Base-by-base conservation (phyloP, 2,888 invertebrate genomes). In the Eupithecia dodoneata region DNA sequence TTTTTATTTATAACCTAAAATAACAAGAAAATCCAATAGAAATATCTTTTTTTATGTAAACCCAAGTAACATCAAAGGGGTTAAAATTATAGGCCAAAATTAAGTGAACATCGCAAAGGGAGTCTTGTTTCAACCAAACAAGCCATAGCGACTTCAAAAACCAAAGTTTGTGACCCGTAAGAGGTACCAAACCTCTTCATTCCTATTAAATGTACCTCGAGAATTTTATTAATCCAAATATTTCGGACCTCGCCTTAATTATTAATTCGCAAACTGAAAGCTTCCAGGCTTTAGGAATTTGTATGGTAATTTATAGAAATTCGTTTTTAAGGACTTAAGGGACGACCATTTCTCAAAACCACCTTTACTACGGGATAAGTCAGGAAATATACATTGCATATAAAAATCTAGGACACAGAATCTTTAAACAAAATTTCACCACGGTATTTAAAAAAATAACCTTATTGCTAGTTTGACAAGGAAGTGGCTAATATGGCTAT, bases 191-290 rank as follows among this genome's bases (percentile, higher is more conserved):
- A 65, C 41, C 65, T 71, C 41, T 49, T 67, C 47, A 67, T 65
- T 49, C 65, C 59, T 49, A 63, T 63, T 63, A 70, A 71, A 74
- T 52, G 69, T 74, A 67, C 74, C 67, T 84, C 82, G 87, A 86
- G 87, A 85, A 89, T 91, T 90, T 90, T 88, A 91, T 90, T 88
- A 91, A 91, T 89, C 87, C 87, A 91, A 91, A 59, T 69, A 90
- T 90, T 90, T 77, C 84, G 88, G 47, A 70, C 47, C 70, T 49
- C 70, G 47, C 45, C 67, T 69, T 69, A 63, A 70, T 70, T 69
- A 69, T 93, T 90, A 92, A 93, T 92, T 92, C 91, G 92, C 88
- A 87, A 91, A 90, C 87, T 89, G 89, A 90, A 91, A 90, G 91
- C 90, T 91, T 91, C 91, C 87, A 89, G 86, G 88, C 85, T 88